Conservation (phyloP, 2,888 invertebrate genomes). For the Cataglyphis altisquamis region DNA sequence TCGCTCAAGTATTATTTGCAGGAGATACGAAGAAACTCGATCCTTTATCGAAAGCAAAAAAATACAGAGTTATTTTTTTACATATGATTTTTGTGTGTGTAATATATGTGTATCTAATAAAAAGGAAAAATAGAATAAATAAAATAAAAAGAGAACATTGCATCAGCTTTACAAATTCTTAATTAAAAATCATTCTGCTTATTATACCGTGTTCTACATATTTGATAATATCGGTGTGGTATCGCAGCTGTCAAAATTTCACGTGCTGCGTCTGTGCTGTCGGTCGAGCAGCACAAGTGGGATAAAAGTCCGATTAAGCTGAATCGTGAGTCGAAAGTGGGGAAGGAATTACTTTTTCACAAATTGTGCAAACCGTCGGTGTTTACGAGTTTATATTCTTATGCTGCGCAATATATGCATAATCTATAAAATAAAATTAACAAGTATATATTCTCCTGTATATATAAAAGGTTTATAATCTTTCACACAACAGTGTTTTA, state of each 20-base stretch:
- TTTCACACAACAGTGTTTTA: not conserved
- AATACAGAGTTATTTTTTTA: not conserved
- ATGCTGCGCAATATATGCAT: slow-evolving; percentile 4
- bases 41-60: not conserved
- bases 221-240: not conserved
- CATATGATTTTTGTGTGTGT: not conserved
- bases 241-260: slow-evolving; percentile 46
- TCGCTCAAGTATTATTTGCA: slow-evolving; percentile 20
- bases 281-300: slow-evolving; percentile 12
- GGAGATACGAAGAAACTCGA: not conserved
- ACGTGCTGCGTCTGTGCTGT: slow-evolving; percentile 18
- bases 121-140: not conserved
- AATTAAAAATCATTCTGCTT: slow-evolving; percentile 10
- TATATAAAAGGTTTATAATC: not conserved
- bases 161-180: not conserved
- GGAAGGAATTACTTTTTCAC: slow-evolving; percentile 20
- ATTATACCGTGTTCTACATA: not conserved
- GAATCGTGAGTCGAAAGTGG: slow-evolving; percentile 24
- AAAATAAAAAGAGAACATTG: not conserved
- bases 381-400: not conserved
- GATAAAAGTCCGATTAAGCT: slow-evolving; percentile 46
- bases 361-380: slow-evolving; percentile 1
- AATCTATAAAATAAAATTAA: slow-evolving; percentile 6
- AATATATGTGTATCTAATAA: not conserved
- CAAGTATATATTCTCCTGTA: not conserved